Evolutionary conservation across 2,797 vertebrate species (phyloP).

Genomic region (Ciconia nigra): DNA sequence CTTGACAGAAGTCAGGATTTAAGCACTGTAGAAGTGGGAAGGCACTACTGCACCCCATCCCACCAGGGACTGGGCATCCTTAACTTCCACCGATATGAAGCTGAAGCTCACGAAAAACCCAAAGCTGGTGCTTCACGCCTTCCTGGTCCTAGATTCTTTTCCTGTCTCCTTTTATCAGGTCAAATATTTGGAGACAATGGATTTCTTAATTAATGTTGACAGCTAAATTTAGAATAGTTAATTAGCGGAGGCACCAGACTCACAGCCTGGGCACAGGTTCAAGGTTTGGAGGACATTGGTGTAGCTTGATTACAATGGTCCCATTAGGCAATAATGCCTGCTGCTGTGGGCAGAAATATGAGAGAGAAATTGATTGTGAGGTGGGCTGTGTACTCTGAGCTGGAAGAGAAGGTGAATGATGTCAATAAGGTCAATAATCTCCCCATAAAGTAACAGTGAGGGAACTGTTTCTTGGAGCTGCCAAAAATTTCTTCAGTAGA

Average conservation of each 20-base stretch:
- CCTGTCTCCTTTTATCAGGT: conserved; percentile 31
- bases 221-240: conserved; percentile 47
- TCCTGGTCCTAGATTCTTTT: background rate
- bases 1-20: background rate
- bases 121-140: background rate
- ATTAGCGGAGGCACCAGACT: conserved; percentile 38
- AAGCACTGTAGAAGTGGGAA: background rate
- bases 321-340: background rate
- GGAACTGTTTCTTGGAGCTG: background rate
- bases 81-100: background rate
- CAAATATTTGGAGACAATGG: conserved; percentile 22
- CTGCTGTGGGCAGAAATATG: conserved; percentile 18
- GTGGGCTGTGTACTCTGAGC: background rate
- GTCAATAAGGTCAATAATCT: background rate
- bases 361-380: conserved; percentile 11
- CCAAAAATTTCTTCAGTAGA: background rate
- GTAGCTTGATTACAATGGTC: conserved; percentile 5
- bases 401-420: background rate
- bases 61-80: background rate
- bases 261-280: conserved; percentile 43
- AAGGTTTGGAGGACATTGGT: conserved; percentile 35
- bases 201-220: conserved; percentile 58
- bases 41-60: background rate
- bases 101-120: background rate
- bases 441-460: background rate